Conservation (phyloP, 2,888 invertebrate genomes). For the Pachymerium ferrugineum region DNA sequence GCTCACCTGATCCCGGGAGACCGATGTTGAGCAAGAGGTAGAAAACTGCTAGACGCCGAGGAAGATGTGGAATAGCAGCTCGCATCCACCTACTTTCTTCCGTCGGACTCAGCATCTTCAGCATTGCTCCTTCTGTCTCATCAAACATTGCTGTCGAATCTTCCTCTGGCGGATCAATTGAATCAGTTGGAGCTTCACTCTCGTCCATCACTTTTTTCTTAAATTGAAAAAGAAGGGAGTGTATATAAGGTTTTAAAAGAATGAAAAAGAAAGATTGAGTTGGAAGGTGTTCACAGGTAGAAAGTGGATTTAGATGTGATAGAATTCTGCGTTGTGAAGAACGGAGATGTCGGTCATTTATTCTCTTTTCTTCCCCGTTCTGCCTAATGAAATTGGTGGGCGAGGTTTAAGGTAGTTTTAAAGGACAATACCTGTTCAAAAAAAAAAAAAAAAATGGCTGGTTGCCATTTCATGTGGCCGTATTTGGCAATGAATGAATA, state of each 20-base stretch:
- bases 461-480: not conserved
- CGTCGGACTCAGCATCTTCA: slow-evolving; percentile 35
- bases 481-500: not conserved
- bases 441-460: not conserved
- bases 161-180: not conserved
- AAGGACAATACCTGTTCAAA: not conserved
- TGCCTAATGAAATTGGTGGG: not conserved
- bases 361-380: not conserved
- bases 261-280: not conserved
- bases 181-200: not conserved
- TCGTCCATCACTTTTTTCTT: not conserved
- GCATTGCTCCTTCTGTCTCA: not conserved
- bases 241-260: not conserved
- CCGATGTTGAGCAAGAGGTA: slow-evolving; percentile 77
- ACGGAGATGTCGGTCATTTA: not conserved
- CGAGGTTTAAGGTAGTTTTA: not conserved
- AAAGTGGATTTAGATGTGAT: not conserved
- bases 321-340: not conserved
- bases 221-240: not conserved
- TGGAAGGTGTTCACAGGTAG: not conserved
- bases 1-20: slow-evolving; percentile 69
- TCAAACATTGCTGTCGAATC: slow-evolving; percentile 9
- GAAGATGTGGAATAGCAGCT: slow-evolving; percentile 86
- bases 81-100: slow-evolving; percentile 59
- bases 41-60: slow-evolving; percentile 76